Base-by-base conservation (phyloP, 2,113 vertebrate genomes). In the Zonotrichia leucophrys region DNA sequence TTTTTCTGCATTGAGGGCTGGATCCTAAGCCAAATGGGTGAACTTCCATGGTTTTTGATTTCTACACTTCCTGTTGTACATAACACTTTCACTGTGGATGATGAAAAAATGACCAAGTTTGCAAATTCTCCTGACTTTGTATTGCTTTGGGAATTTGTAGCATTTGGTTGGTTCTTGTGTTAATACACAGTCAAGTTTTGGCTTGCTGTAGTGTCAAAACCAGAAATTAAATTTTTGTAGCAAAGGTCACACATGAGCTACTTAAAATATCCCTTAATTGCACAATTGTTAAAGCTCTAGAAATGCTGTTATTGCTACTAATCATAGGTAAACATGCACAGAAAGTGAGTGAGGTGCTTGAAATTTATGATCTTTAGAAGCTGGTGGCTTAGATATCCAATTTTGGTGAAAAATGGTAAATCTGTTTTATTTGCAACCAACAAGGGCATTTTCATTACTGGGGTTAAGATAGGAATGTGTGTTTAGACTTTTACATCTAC, bases 71-170 rank as follows among this genome's bases (percentile, higher is more conserved):
- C 15, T 9, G 2, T 17, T 58, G 50, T n/a, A 5, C 3, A 1
- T 41, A 53, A 23, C 0, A 0, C 11, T 85, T 46, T 35, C 4
- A 2, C 5, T 44, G 3, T 25, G 28, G 33, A 42, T 19, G 19
- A 18, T 15, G 8, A 13, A 52, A 55, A 83, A 62, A 39, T 2
- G 0, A 19, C 20, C 24, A 8, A 49, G 44, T 41, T 58, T 80
- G 14, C 10, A 7, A 47, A 8, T 30, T 23, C n/a, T 47, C 82
- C 50, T 15, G n/a, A 3, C 41, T 47, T 64, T 56, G 6, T 41
- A 0, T 28, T n/a, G 1, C 41, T 47, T 23, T 12, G 41, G 25
- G 39, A 82, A 41, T 69, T 74, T 46, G 66, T 41, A 58, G 35
- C 31, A 27, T 44, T 85, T 2, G 2, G 10, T n/a, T 74, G 41